Evolutionary conservation across 2,797 vertebrate genomes (phyloP).

Genomic region (Cyprinodon diabolis): DNA sequence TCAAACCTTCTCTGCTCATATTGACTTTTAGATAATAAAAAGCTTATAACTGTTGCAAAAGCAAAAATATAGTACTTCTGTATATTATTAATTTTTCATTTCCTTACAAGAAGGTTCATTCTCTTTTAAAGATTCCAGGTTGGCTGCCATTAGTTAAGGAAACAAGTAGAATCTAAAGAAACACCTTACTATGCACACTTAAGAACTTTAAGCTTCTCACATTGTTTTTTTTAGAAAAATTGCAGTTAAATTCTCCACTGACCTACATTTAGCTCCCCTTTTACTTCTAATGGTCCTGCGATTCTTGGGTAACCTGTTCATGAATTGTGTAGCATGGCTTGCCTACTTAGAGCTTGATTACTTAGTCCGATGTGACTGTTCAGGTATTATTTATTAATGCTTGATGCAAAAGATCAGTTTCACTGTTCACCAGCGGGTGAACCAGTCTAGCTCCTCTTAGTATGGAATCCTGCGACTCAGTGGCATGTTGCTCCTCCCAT

Average conservation of each 20-base stretch:
- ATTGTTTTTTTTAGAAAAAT: no score
- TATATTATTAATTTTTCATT: conserved; percentile 18
- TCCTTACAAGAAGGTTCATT: not conserved
- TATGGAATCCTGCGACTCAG: conserved; percentile 35
- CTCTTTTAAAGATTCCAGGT: not conserved
- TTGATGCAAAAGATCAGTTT: conserved; percentile 75
- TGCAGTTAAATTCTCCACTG: conserved; percentile 13
- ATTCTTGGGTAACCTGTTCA: conserved; percentile 78
- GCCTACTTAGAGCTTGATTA: conserved; percentile 82
- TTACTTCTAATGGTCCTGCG: conserved; percentile 45
- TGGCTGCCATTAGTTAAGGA: not conserved
- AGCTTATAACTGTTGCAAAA: conserved; percentile 25
- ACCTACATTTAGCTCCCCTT: conserved; percentile 17
- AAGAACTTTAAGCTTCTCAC: no score
- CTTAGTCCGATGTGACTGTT: conserved; percentile 78
- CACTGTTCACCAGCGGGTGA: conserved; percentile 73
- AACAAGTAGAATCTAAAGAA: not conserved
- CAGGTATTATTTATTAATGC: conserved; percentile 86
- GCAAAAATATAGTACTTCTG: conserved; percentile 8
- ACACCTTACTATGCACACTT: not conserved
- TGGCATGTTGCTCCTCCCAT: conserved; percentile 47
- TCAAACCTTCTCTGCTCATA: not conserved
- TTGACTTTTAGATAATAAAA: conserved; percentile 12
- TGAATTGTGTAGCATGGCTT: conserved; percentile 82
- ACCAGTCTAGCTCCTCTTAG: conserved; percentile 50